A percentile compares a stretch with the other conserved stretches of the same genome.
phyloP scores from a whole-genome alignment of 2,113 vertebrate genomes.

The Haliaeetus leucogaster region DNA sequence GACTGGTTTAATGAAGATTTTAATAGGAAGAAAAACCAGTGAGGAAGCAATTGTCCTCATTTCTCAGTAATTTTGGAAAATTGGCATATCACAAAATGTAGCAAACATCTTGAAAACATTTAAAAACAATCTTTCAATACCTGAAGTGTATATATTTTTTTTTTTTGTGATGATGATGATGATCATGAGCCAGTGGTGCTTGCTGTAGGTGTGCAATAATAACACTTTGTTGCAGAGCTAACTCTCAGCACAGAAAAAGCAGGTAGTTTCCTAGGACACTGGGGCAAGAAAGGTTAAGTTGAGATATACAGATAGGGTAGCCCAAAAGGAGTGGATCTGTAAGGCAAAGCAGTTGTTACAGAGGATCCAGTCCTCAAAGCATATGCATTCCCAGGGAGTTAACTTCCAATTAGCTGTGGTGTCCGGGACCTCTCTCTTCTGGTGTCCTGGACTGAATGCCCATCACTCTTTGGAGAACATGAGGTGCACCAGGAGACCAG shows the following conservation, averaged over 20 bases:
- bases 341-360: not conserved
- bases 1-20: not conserved
- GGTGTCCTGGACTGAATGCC: not conserved
- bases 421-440: not conserved
- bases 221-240: not conserved
- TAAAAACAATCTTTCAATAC: not conserved
- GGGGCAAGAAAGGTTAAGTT: not conserved
- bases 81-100: not conserved
- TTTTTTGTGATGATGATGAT: not conserved
- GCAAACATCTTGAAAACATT: not conserved
- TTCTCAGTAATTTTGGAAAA: not conserved
- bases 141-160: not conserved
- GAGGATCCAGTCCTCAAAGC: not conserved
- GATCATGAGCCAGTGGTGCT: not conserved
- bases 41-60: not conserved
- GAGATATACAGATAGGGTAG: not conserved
- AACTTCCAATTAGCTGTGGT: not conserved
- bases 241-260: not conserved
- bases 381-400: not conserved
- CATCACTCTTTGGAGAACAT: not conserved
- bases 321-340: not conserved
- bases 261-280: not conserved
- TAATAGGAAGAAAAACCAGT: not conserved
- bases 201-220: not conserved
- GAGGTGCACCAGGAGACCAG: fast-evolving